Percentiles rank a stretch among this genome's conserved stretches.
Conservation (phyloP, 2,113 vertebrate species). For the Grammomys surdaster region DNA sequence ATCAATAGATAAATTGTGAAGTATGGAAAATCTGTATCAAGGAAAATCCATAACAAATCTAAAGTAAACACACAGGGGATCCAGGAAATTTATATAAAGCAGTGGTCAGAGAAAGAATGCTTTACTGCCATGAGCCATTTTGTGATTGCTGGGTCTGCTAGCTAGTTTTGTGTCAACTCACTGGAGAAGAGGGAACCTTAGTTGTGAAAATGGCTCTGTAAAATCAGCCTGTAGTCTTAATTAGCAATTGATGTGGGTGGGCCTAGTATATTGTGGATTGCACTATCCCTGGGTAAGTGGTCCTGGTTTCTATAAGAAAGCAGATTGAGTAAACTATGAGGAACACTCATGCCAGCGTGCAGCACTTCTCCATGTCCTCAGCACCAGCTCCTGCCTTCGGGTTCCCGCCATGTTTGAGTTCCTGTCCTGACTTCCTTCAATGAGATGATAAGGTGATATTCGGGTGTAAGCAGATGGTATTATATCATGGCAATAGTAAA, state of each 20-base stretch:
- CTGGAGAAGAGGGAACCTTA: background rate
- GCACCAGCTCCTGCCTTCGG: background rate
- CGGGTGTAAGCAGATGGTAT: background rate
- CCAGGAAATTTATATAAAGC: background rate
- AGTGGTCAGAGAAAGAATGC: background rate
- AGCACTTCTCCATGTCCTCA: background rate
- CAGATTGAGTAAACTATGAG: background rate
- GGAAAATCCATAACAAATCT: background rate
- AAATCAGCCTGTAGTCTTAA: background rate
- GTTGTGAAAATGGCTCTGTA: background rate
- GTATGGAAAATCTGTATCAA: background rate
- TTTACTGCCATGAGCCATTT: background rate
- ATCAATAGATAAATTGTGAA: background rate
- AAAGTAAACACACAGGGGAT: background rate
- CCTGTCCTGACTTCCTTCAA: background rate
- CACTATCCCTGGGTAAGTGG: background rate
- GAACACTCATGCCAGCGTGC: background rate
- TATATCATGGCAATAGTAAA: background rate
- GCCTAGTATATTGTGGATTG: background rate
- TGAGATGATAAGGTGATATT: background rate
- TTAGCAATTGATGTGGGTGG: background rate
- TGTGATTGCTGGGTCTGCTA: background rate
- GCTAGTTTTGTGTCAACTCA: background rate
- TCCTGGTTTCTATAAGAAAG: background rate
- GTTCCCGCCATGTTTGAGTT: background rate